These are phyloP conservation scores for Calypte anna DNA, from an alignment of 2,113 vertebrate species.

Conservation along the genomic window DNA sequence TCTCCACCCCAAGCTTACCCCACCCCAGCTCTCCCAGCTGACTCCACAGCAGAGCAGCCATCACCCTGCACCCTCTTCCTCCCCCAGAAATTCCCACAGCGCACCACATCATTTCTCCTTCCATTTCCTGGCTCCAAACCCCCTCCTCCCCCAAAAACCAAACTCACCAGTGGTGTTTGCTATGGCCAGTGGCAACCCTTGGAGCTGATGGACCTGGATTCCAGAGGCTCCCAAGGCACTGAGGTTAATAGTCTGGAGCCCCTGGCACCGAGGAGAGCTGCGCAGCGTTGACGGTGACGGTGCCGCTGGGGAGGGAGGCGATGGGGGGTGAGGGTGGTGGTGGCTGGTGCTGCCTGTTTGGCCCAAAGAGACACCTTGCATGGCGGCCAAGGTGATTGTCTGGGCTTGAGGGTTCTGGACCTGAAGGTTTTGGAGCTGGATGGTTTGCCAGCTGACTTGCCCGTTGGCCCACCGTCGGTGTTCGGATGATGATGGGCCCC, in stretches of 20 bases:
- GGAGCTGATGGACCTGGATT: slow-evolving; percentile 94
- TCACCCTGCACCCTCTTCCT: too few species aligned
- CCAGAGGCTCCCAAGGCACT: slow-evolving; percentile 89
- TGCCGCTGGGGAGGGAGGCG: slow-evolving; percentile 82
- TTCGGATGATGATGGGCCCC: slow-evolving; percentile 90
- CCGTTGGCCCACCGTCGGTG: slow-evolving; percentile 91
- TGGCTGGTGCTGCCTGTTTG: slow-evolving; percentile 81
- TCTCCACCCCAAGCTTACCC: too few species aligned
- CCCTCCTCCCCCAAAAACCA: too few species aligned
- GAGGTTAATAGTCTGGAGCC: slow-evolving; percentile 96
- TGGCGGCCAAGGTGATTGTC: slow-evolving; percentile 91
- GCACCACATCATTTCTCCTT: too few species aligned
- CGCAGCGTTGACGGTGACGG: slow-evolving; percentile 86
- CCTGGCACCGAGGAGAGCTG: slow-evolving; percentile 89
- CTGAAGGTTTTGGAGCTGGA: slow-evolving; percentile 93
- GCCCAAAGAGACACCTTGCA: slow-evolving; percentile 88
- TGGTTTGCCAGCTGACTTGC: slow-evolving; percentile 96
- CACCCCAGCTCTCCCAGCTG: too few species aligned
- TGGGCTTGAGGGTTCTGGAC: slow-evolving; percentile 87
- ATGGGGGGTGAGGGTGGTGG: slow-evolving; percentile 78
- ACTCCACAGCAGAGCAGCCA: too few species aligned
- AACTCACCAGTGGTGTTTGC: slow-evolving; percentile 85
- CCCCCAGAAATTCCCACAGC: too few species aligned
- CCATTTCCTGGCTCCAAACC: too few species aligned
- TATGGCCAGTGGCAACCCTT: slow-evolving; percentile 89